These are phyloP conservation scores for Lepidostoma basale DNA, from an alignment of 1,140 invertebrate genomes.

Conservation along the genomic window DNA sequence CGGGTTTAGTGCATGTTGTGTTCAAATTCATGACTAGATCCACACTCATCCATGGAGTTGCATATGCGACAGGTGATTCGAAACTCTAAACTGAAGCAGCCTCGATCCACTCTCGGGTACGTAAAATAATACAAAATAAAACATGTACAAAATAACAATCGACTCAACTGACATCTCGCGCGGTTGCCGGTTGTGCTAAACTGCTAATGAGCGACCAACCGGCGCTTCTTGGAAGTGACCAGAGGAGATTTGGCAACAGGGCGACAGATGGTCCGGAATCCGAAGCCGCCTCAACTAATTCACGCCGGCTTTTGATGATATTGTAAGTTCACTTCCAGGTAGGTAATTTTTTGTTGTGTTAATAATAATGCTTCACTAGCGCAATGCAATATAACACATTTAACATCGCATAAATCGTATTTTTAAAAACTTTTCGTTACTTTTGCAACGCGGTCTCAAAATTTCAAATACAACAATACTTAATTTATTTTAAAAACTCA, in stretches of 20 bases:
- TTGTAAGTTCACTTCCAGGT: too few relatives aligned
- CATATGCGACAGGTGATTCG: constrained; percentile 46
- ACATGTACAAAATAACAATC: not conserved
- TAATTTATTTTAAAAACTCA: too few relatives aligned
- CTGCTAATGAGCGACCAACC: not conserved
- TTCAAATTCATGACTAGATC: constrained; percentile 61
- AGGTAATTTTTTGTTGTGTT: not conserved
- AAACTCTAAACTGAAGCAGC: not conserved
- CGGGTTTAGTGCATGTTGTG: constrained; percentile 62
- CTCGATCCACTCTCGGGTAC: not conserved
- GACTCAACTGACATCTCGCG: not conserved
- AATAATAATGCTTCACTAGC: too few relatives aligned
- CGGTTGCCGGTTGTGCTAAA: not conserved
- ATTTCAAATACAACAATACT: too few relatives aligned
- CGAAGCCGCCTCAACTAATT: not conserved
- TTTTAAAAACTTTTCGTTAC: too few relatives aligned
- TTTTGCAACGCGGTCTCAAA: too few relatives aligned
- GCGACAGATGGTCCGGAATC: constrained; percentile 10
- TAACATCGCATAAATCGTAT: too few relatives aligned
- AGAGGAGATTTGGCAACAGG: constrained; percentile 32
- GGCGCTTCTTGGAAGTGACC: constrained; percentile 33
- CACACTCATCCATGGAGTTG: constrained; percentile 64
- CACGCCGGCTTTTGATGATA: not conserved
- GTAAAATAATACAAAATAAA: constrained; percentile 1
- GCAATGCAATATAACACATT: too few relatives aligned